phyloP scores from a whole-genome alignment of 2,113 vertebrate species.

The Phyllopteryx taeniolatus region DNA sequence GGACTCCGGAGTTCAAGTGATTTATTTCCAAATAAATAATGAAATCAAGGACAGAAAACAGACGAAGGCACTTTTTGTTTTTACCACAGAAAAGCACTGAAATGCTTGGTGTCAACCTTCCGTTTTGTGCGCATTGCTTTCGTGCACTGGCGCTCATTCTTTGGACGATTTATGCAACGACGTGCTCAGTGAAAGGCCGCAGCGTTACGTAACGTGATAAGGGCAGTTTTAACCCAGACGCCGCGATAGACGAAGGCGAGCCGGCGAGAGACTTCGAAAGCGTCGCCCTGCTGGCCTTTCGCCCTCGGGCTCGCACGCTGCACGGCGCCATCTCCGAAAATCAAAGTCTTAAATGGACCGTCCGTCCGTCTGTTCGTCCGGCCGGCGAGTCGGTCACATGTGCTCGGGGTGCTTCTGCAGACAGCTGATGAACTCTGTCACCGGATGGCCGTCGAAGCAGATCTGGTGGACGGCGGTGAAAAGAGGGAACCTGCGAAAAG shows the following conservation, averaged over 20 bases:
- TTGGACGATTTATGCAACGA: conserved; percentile 26
- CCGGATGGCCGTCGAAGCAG: conserved; percentile 84
- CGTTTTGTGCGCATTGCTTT: conserved; percentile 4
- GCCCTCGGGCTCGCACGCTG: not conserved
- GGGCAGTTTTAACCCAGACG: conserved; percentile 7
- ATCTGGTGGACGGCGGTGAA: conserved; percentile 90
- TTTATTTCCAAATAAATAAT: conserved; percentile 59
- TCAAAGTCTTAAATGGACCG: conserved; percentile 24
- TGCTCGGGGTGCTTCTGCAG: conserved; percentile 95
- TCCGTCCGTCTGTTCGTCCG: not conserved
- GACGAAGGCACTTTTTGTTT: conserved; percentile 42
- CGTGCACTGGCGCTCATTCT: conserved; percentile 18
- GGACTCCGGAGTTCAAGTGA: conserved; percentile 17
- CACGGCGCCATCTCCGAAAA: not conserved
- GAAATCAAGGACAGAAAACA: not conserved
- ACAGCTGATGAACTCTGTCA: conserved; percentile 85
- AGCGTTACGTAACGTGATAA: not conserved
- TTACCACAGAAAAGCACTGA: not conserved
- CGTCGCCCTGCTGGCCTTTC: not conserved
- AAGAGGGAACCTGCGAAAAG: conserved; percentile 84
- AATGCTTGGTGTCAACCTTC: conserved; percentile 18
- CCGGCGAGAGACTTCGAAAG: not conserved
- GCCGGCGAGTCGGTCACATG: conserved; percentile 61
- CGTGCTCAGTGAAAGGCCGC: conserved; percentile 8
- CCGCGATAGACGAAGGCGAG: conserved; percentile 7